These are phyloP conservation scores for Cygnus atratus DNA, from an alignment of 2,113 vertebrate species.

Conservation along the genomic window DNA sequence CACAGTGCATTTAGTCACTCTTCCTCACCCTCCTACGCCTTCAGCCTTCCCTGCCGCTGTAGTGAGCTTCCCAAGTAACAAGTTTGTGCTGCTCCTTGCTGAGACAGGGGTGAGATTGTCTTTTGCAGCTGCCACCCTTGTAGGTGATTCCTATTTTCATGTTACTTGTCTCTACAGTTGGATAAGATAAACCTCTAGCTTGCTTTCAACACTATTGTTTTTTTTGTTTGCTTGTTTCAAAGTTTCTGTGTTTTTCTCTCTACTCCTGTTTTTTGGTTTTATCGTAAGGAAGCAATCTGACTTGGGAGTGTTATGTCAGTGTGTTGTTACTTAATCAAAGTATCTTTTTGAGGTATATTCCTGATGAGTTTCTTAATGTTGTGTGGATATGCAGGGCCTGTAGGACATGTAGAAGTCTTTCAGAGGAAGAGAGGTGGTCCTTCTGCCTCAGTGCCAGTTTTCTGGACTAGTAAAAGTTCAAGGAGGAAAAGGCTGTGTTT, in stretches of 20 bases:
- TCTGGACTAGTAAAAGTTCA: neutral
- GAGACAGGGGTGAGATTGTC: no score
- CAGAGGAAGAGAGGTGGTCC: neutral
- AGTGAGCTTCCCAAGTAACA: no score
- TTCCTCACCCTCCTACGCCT: neutral
- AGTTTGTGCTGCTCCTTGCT: neutral
- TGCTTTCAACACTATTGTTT: rapidly evolving
- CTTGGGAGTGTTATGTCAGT: neutral
- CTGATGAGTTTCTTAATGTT: neutral
- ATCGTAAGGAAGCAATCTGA: neutral
- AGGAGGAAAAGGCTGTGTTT: neutral
- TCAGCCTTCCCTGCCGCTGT: neutral
- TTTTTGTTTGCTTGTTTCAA: neutral
- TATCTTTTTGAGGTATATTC: neutral
- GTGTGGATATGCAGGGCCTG: neutral
- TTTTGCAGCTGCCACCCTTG: neutral
- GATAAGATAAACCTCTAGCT: neutral
- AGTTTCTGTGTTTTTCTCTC: neutral
- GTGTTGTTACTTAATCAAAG: neutral
- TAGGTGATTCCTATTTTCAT: neutral
- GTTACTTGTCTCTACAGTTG: neutral
- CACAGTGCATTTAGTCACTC: neutral
- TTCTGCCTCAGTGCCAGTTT: neutral
- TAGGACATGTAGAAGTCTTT: neutral
- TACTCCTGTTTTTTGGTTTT: neutral